Evolutionary conservation across 2,888 invertebrate species (phyloP), one percentile per base, ranked within the genome.

Genomic region (Criorhina ranunculi): DNA sequence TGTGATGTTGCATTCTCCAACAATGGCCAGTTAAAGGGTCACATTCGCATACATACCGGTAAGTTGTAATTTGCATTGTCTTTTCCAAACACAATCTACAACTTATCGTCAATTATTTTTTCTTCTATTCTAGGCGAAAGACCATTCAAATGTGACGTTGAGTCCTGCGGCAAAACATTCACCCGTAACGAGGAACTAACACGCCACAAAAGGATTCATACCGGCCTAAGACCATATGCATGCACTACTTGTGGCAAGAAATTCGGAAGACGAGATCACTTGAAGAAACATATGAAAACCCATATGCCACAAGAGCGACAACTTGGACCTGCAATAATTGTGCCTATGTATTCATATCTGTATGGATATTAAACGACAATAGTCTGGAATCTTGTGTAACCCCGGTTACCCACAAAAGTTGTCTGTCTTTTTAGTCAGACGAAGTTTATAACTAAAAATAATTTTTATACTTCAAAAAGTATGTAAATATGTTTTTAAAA

Each of bases 1-100:
- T 98, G 98, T 90, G 94, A 96, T 88, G 96, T 97, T 0, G 97
- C 96, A 0, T 98, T 98, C 91, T 97, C 97, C n/a, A 98, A 98
- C 91, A 98, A 97, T 91, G 98, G 98, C 0, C 98, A 98, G 88
- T 92, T 98, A 0, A 97, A 96, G 90, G 98, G 98, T 12, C 98
- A 98, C 90, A 94, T 97, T n/a, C 93, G 98, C 76, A 98, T 97
- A 70, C 98, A 98, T 89, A 97, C 97, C 40, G 97, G 97, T 92
- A 90, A 92, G 91, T 90, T 86, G n/a, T 3, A 29, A 17, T 19
- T 35, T 15, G 15, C 6, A 42, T 12, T 3, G 7, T 46, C 60
- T 29, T 87, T 15, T 33, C 24, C 12, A 15, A 8, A 2, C 17
- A 2, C 11, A 44, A 0, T 17, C 11, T 15, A 5, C 6, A 17